Evolutionary conservation across 2,797 vertebrate genomes (phyloP).

Genomic region (Gymnoscopelus microlampas): DNA sequence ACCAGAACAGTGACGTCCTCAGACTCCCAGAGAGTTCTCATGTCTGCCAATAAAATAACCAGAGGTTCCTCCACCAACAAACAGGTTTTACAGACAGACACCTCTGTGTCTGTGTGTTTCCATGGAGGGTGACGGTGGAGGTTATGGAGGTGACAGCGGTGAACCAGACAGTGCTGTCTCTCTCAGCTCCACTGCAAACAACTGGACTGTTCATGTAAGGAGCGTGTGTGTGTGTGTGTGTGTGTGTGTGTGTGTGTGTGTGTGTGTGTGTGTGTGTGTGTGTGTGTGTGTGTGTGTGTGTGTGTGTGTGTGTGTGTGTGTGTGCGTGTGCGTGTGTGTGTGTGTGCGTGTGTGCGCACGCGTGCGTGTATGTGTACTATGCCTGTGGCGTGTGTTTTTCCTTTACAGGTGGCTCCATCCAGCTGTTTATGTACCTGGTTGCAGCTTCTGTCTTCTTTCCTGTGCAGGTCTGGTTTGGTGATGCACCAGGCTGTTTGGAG

Average conservation of each 20-base stretch:
- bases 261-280: slow-evolving; percentile 12
- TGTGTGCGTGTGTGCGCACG: neutral
- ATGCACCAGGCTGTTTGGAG: slow-evolving; percentile 38
- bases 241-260: slow-evolving; percentile 54
- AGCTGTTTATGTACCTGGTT: slow-evolving; percentile 67
- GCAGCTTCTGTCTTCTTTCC: slow-evolving; percentile 62
- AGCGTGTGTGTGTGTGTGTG: too few species aligned
- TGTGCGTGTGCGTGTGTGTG: neutral
- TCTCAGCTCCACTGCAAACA: slow-evolving; percentile 68
- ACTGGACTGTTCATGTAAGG: slow-evolving; percentile 69
- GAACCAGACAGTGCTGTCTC: slow-evolving; percentile 73
- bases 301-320: neutral
- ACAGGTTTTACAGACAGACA: slow-evolving; percentile 60
- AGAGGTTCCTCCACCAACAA: slow-evolving; percentile 63
- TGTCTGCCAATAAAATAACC: slow-evolving; percentile 45
- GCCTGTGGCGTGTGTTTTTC: slow-evolving; percentile 43
- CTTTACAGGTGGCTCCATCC: slow-evolving; percentile 69
- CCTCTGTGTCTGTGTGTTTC: slow-evolving; percentile 74
- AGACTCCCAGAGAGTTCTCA: neutral
- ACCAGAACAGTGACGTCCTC: neutral
- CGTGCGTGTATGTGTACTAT: neutral
- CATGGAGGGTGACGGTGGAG: slow-evolving; percentile 63
- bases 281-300: slow-evolving; percentile 3
- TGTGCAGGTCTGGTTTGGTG: slow-evolving; percentile 50
- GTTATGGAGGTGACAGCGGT: slow-evolving; percentile 65